Base-by-base conservation (phyloP, 2,797 vertebrate species). In the Chelonia mydas region DNA sequence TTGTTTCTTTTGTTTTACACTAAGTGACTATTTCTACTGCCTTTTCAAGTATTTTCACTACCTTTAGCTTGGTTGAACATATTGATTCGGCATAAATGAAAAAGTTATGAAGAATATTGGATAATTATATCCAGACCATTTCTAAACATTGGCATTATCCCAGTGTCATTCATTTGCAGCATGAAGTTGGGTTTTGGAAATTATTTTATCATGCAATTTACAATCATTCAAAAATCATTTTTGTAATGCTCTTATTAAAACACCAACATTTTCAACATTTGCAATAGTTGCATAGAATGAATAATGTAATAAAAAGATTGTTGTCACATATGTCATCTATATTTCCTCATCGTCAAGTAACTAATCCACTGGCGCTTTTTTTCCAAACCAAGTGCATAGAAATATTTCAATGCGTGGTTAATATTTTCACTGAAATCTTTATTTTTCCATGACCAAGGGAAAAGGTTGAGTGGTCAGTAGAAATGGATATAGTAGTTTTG, bases 61-160 rank as follows among this genome's bases (percentile, higher is more conserved):
- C 1, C 25, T 74, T 45, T 74, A 74, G 25, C 23, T 90, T 55
- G 80, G 2, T 16, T 80, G 15, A 91, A 79, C 0, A 1, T 82
- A 53, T 19, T 53, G 1, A 17, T 53, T 88, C 77, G 81, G 0
- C 1, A 4, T 0, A 0, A 1, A 72, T 81, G 65, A 57, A 53
- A 17, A 83, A 82, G 33, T 41, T 81, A 37, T 33, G 45, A 37
- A 33, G 7, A 53, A 83, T 21, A n/a, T 50, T 9, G 51, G 55
- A 81, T 28, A 87, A 78, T 47, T 0, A 0, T 81, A 53, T 65
- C 1, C 8, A 27, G 23, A 37, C 0, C 9, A 15, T 85, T 92
- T 81, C 6, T 68, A 3, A 3, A 57, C n/a, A 68, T 23, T 84
- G 49, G 6, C 6, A 55, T 88, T 79, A 2, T 86, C 19, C 19